Percentiles rank a stretch among this genome's conserved stretches.
phyloP scores from a whole-genome alignment of 2,113 vertebrate species.

The Sturnira hondurensis region DNA sequence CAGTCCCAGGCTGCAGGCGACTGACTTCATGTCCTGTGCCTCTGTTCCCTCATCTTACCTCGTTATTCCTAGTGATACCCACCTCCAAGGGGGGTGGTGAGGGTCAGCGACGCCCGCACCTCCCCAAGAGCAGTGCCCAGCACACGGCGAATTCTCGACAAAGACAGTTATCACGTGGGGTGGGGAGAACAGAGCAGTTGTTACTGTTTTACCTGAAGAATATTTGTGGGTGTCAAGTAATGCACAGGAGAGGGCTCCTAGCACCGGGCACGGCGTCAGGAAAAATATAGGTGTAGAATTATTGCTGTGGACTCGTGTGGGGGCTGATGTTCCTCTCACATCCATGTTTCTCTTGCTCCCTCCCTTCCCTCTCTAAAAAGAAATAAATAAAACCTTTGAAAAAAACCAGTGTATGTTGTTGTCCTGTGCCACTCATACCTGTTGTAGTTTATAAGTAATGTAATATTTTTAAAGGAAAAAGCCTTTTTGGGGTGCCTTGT shows the following conservation, averaged over 20 bases:
- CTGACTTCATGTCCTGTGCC: background rate
- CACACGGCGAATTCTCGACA: background rate
- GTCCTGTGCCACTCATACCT: background rate
- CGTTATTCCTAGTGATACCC: background rate
- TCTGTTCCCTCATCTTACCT: background rate
- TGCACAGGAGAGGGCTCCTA: background rate
- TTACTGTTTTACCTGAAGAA: background rate
- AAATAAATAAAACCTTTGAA: no score
- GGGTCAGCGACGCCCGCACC: background rate
- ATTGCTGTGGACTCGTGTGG: background rate
- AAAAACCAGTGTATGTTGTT: background rate
- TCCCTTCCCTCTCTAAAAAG: no score
- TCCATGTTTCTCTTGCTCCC: no score
- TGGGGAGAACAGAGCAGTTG: background rate
- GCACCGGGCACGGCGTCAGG: background rate
- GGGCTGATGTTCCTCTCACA: no score
- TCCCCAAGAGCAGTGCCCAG: background rate
- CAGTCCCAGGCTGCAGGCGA: background rate
- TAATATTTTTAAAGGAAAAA: background rate
- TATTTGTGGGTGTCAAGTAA: background rate
- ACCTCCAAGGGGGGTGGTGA: background rate
- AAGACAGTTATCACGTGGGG: background rate
- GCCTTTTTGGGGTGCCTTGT: background rate
- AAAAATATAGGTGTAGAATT: background rate
- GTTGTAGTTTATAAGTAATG: background rate